Base-by-base conservation (phyloP, 1,140 invertebrate genomes). In the Contarinia nasturtii region DNA sequence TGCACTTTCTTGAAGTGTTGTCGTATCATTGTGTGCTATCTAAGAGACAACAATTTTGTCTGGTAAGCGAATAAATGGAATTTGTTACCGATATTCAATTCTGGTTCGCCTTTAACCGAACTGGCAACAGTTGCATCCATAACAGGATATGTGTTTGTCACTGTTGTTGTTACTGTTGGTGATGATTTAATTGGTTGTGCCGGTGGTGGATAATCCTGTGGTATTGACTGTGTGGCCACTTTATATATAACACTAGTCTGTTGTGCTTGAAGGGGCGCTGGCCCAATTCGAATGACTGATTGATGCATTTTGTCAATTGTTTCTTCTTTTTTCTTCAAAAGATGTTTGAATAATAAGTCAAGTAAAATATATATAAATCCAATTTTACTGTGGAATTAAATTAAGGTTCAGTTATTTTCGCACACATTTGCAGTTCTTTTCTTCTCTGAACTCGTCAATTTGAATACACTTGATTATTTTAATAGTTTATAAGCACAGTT, bases 121-220 rank as follows among this genome's bases (percentile, higher is more conserved):
- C 71, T 72, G 44, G 61, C 61, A 5, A 73, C 71, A 4, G 71
- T 72, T 15, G 70, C 70, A 53, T 73, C 70, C 71, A 73, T 73
- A 44, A 71, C 72, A 33, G 71, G 71, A 52, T 61, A 63, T 18
- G 57, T 59, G 52, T 63, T 63, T 15, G 63, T 63, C 44, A 17
- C 14, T 48, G 48, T 38, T 49, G 48, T 45, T 40, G 44, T 44
- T 45, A 19, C 12, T 15, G 27, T 44, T 48, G 47, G 12, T 44
- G 42, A 44, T 48, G 47, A 44, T 27, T 27, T 27, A 10, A 27
- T 27, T 19, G 12, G 11, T 20, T 34, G 22, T 15, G 36, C 20
- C 33, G 44, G 18, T 33, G 44, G 12, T 33, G 22, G 38, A 40
- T 12, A 33, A 34, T 40, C 12, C 17, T 36, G 12, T 36, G 33